phyloP scores from a whole-genome alignment of 2,113 vertebrate species.

The Glaucomys volans region DNA sequence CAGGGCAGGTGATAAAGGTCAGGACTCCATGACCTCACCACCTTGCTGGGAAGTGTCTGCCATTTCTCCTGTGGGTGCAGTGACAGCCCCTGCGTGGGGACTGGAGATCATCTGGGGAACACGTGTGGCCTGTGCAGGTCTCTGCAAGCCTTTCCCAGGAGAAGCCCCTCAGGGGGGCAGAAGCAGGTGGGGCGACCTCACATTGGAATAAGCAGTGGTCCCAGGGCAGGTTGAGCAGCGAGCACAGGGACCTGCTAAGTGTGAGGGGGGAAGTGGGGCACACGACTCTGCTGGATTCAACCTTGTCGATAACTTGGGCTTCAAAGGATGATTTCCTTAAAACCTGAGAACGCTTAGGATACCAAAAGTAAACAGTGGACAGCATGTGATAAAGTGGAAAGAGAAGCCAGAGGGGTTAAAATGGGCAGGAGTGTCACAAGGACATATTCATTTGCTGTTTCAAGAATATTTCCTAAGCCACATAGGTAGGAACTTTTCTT shows the following conservation, averaged over 20 bases:
- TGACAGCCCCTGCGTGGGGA: not conserved
- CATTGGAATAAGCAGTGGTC: not conserved
- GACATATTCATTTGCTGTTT: not conserved
- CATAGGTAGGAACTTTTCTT: not conserved
- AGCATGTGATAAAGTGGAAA: not conserved
- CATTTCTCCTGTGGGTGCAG: too few relatives aligned
- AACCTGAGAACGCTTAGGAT: too few relatives aligned
- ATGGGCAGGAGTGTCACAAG: not conserved
- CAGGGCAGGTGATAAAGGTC: too few relatives aligned
- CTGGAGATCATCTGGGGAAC: not conserved
- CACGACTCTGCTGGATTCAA: too few relatives aligned
- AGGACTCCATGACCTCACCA: too few relatives aligned
- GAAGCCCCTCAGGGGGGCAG: not conserved
- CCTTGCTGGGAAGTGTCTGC: too few relatives aligned
- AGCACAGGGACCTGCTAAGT: not conserved
- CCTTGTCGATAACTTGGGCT: too few relatives aligned
- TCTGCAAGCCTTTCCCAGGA: not conserved
- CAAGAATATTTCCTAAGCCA: not conserved
- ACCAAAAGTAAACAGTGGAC: too few relatives aligned
- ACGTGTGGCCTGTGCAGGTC: not conserved
- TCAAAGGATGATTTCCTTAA: too few relatives aligned
- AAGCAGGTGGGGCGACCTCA: not conserved
- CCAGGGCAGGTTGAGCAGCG: not conserved
- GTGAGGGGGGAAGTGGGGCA: too few relatives aligned
- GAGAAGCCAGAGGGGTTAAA: not conserved